phyloP scores from a whole-genome alignment of 2,797 vertebrate species.

The Scyliorhinus canicula region DNA sequence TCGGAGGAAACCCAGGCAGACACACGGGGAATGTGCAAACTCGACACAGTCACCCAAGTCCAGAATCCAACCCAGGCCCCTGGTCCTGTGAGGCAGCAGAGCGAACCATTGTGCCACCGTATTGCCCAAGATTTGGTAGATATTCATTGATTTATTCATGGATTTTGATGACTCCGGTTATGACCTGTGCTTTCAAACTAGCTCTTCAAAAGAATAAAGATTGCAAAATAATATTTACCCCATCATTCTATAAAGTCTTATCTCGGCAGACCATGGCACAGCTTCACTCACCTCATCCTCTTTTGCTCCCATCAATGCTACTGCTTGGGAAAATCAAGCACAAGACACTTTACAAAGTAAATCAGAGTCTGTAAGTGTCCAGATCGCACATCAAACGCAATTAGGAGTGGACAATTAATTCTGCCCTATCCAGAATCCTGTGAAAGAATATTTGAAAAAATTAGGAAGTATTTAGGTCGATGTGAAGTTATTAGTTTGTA shows the following conservation, averaged over 20 bases:
- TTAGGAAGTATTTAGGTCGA: not conserved
- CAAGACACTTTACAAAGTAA: not conserved
- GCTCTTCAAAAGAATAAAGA: not conserved
- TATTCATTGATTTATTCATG: not conserved
- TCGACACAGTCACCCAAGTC: too few species aligned
- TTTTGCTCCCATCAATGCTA: not conserved
- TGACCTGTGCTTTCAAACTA: not conserved
- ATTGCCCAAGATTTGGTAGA: too few species aligned
- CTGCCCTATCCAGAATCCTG: too few species aligned
- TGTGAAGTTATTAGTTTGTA: not conserved
- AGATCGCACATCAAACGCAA: not conserved
- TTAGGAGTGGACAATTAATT: too few species aligned
- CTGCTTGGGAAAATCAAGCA: not conserved
- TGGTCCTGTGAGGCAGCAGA: too few species aligned
- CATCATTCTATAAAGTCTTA: not conserved
- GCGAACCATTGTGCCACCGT: too few species aligned
- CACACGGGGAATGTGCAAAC: too few species aligned
- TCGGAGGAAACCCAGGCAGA: too few species aligned
- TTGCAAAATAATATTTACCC: not conserved
- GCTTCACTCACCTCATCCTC: not conserved
- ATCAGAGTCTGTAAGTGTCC: not conserved
- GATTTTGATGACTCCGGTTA: not conserved
- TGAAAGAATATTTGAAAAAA: too few species aligned
- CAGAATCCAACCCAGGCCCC: too few species aligned
- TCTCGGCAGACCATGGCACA: not conserved